A percentile compares a stretch with the other conserved stretches of the same genome.
These are phyloP conservation scores for Nomada hirtipes DNA, from an alignment of 2,888 invertebrate species.

Conservation along the genomic window DNA sequence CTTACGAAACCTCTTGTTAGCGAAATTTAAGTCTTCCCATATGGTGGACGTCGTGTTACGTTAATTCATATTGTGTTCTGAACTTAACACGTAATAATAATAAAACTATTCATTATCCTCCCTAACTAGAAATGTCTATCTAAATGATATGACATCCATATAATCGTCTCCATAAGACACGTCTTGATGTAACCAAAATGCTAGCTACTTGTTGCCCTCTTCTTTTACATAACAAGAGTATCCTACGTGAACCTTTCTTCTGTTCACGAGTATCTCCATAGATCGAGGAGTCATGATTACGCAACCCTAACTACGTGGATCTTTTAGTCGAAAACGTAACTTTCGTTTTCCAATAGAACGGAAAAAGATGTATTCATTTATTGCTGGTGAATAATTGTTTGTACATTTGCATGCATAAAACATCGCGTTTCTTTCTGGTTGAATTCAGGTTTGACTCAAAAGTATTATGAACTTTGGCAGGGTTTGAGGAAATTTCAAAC, in stretches of 20 bases:
- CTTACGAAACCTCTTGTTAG: background rate
- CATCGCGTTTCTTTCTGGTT: background rate
- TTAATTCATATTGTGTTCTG: background rate
- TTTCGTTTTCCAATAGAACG: background rate
- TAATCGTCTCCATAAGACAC: slow-evolving; percentile 30
- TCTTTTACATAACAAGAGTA: slow-evolving; percentile 3
- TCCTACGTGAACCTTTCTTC: background rate
- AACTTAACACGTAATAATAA: background rate
- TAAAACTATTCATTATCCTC: background rate
- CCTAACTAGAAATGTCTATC: background rate
- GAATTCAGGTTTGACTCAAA: background rate
- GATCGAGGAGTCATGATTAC: slow-evolving; percentile 12
- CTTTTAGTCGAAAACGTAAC: background rate
- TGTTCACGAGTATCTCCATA: background rate
- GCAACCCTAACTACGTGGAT: background rate
- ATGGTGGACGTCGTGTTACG: too few species aligned
- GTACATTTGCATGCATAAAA: too few species aligned
- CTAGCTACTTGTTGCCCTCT: slow-evolving; percentile 33
- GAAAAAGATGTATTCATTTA: too few species aligned
- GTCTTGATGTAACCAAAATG: slow-evolving; percentile 27
- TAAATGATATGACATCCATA: slow-evolving; percentile 40
- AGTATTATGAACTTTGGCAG: background rate
- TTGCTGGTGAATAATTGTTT: too few species aligned
- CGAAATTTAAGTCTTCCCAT: background rate
- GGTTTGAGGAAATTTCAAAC: too few species aligned